These are phyloP conservation scores for Crotalus horridus DNA, from an alignment of 2,113 vertebrate species.

Conservation along the genomic window DNA sequence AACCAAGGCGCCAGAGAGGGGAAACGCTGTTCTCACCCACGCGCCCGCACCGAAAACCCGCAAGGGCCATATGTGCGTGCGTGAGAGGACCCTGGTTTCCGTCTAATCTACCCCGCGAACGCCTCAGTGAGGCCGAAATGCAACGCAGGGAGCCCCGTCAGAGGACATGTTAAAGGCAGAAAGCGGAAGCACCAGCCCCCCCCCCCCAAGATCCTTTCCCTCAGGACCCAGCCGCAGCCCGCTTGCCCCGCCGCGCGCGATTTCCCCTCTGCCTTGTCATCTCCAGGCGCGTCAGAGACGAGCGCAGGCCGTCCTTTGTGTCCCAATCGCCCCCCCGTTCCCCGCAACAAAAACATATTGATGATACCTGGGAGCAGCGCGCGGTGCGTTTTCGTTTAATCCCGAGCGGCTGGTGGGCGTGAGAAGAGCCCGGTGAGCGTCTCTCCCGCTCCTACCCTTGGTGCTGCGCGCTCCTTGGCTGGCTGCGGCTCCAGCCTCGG, in stretches of 20 bases:
- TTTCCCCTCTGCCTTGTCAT: not conserved
- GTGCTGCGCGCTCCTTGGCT: constrained; percentile 57
- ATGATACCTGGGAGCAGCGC: not conserved
- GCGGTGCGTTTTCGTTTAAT: constrained; percentile 27
- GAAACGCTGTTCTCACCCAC: not conserved
- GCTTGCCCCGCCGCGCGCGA: not conserved
- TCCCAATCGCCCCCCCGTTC: not conserved
- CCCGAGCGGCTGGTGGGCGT: not conserved
- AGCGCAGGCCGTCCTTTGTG: not conserved
- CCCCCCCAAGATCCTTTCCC: not conserved
- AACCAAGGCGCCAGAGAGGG: not conserved
- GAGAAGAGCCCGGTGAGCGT: constrained; percentile 25
- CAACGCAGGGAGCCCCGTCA: not conserved
- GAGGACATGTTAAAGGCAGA: not conserved
- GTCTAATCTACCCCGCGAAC: not conserved
- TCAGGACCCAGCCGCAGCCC: not conserved
- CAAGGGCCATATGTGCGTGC: not conserved
- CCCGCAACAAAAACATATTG: not conserved
- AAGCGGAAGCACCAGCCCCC: not conserved
- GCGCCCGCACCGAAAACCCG: not conserved
- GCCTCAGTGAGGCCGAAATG: not conserved
- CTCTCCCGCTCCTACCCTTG: constrained; percentile 18
- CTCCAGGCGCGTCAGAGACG: not conserved
- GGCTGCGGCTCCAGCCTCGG: constrained; percentile 63
- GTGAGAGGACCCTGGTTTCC: not conserved